phyloP scores from a whole-genome alignment of 2,888 invertebrate species.

The Tetropium fuscum region DNA sequence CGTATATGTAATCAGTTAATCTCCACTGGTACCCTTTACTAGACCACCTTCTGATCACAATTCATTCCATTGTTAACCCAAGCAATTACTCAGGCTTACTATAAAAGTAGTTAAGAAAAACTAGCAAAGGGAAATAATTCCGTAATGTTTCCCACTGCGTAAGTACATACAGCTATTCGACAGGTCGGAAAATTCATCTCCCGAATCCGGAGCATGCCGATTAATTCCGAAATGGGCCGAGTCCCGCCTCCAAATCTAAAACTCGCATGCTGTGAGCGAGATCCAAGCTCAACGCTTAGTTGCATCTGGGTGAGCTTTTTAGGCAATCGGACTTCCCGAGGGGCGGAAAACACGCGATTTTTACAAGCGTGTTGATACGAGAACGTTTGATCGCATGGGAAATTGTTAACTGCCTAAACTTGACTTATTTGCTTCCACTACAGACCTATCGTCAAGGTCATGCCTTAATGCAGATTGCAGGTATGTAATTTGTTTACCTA shows the following conservation, averaged over 20 bases:
- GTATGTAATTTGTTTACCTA: too few species aligned
- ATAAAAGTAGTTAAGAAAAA: neutral
- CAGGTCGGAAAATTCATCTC: conserved; percentile 26
- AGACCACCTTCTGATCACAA: too few species aligned
- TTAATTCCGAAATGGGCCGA: conserved; percentile 1
- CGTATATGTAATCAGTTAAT: too few species aligned
- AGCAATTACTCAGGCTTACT: too few species aligned
- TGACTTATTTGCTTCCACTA: too few species aligned
- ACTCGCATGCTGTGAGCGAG: conserved; percentile 20
- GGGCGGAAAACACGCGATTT: conserved; percentile 13
- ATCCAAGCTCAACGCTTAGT: conserved; percentile 24
- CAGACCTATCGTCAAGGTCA: too few species aligned
- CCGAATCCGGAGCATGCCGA: neutral
- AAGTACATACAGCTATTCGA: conserved; percentile 19
- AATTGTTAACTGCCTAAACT: too few species aligned
- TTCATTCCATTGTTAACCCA: too few species aligned
- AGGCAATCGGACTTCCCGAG: conserved; percentile 10
- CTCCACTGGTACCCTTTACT: too few species aligned
- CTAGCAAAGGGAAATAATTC: neutral
- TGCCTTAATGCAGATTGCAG: too few species aligned
- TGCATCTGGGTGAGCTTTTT: conserved; percentile 27
- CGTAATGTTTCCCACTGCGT: conserved; percentile 16
- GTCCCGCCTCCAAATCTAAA: conserved; percentile 30
- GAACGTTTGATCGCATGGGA: neutral
- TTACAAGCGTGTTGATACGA: conserved; percentile 13